phyloP scores from a whole-genome alignment of 1,140 invertebrate genomes.

The Drosophila rhopaloa region DNA sequence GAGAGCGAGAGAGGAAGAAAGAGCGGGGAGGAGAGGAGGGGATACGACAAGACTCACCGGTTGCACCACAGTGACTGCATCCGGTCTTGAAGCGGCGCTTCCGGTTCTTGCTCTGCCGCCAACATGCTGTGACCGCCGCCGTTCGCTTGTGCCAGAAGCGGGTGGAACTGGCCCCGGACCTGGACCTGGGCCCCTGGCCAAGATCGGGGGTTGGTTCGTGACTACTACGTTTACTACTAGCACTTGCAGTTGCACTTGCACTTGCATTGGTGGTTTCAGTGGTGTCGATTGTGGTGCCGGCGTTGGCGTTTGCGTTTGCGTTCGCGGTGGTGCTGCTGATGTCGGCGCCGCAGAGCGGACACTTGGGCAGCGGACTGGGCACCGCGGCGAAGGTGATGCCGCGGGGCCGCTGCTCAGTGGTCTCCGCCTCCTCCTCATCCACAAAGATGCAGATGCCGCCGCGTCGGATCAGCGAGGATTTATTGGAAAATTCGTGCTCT shows the following conservation, averaged over 20 bases:
- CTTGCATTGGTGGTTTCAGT: slow-evolving; percentile 49
- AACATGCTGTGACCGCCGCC: slow-evolving; percentile 68
- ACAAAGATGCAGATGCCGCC: slow-evolving; percentile 84
- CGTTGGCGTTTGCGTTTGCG: slow-evolving; percentile 27
- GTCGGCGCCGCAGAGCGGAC: slow-evolving; percentile 77
- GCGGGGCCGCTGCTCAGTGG: slow-evolving; percentile 62
- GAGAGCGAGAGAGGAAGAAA: slow-evolving; percentile 11
- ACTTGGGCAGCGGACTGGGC: slow-evolving; percentile 67
- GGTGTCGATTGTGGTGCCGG: slow-evolving; percentile 41
- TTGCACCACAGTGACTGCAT: slow-evolving; percentile 84
- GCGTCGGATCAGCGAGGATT: slow-evolving; percentile 82
- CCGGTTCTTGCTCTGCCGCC: slow-evolving; percentile 75
- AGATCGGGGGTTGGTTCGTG: slow-evolving; percentile 50
- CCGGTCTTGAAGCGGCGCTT: slow-evolving; percentile 72
- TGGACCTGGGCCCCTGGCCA: slow-evolving; percentile 28
- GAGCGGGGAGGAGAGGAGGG: slow-evolving; percentile 16
- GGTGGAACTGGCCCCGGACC: slow-evolving; percentile 27
- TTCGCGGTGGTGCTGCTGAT: slow-evolving; percentile 41
- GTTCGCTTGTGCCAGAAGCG: slow-evolving; percentile 77
- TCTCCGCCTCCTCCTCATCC: slow-evolving; percentile 81
- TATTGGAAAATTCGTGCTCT: slow-evolving; percentile 76
- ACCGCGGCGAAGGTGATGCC: slow-evolving; percentile 71
- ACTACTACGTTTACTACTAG: slow-evolving; percentile 76
- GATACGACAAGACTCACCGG: slow-evolving; percentile 81
- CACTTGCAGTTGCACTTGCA: slow-evolving; percentile 44